Base-by-base conservation (phyloP, 2,888 invertebrate genomes). In the Xiphydria camelus region DNA sequence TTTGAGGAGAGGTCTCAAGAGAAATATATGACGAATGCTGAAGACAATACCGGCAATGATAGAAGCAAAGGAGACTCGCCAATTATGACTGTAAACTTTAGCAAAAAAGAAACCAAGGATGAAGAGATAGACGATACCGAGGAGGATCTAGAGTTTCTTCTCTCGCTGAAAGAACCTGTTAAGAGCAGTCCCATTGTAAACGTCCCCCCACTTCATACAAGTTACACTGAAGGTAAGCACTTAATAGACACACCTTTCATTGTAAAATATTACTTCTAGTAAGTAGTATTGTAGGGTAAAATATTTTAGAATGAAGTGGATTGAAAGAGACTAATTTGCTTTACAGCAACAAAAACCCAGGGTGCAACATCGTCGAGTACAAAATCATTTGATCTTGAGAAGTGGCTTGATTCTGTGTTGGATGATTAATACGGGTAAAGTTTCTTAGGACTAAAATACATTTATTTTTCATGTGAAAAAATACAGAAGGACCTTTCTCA, bases 371-470 rank as follows among this genome's bases (percentile, higher is more conserved):
- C 51, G 38, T 29, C 22, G 10, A 57, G 50, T 23, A 19, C 22
- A 7, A 69, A 71, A 42, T 55, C 72, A 21, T 59, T 64, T 29
- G 71, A 73, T 40, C 52, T 74, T 20, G 74, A 74, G 37, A 68
- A 68, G 34, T 73, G 71, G 68, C 42, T 74, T 43, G 74, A 74
- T 55, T 61, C 66, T 26, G 57, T 74, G 1, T 53, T 72, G 37
- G 69, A 68, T 32, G 65, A 67, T 49, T 67, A 53, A 60, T 33
- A 2, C 15, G 29, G 7, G 15, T 29, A 9, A n/a, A 23, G 23
- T 23, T 23, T 6, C 23, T 7, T 23, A 6, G 6, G 7, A 7
- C 6, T 23, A 23, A 7, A 23, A n/a, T 23, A 6, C 6, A 23
- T 23, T 6, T 23, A n/a, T 23, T 23, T 23, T 23, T 23, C 6